These are phyloP conservation scores for Brachyopa scutellaris DNA, from an alignment of 2,888 invertebrate species.

Conservation along the genomic window DNA sequence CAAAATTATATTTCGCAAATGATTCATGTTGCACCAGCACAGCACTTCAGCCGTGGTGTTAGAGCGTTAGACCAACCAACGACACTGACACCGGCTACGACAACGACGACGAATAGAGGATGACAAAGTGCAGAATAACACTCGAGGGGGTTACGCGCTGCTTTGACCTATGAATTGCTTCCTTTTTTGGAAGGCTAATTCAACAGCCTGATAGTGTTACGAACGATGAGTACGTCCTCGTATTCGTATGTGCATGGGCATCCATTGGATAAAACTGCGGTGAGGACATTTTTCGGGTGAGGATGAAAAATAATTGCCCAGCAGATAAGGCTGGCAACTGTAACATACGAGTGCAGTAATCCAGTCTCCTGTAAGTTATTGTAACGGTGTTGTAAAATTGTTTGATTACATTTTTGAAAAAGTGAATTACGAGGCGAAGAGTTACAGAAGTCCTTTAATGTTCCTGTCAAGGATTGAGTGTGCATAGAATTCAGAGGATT, in stretches of 20 bases:
- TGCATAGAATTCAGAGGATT: too few relatives aligned
- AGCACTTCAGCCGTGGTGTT: slow-evolving; percentile 10
- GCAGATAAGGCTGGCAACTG: slow-evolving; percentile 28
- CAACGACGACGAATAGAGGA: slow-evolving; percentile 19
- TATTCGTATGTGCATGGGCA: slow-evolving; percentile 12
- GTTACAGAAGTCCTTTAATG: too few relatives aligned
- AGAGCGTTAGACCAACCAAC: slow-evolving; percentile 50
- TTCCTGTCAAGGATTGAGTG: too few relatives aligned
- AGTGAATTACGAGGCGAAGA: too few relatives aligned
- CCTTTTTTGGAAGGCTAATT: slow-evolving; percentile 22
- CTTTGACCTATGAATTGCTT: slow-evolving; percentile 39
- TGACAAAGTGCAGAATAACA: slow-evolving; percentile 58
- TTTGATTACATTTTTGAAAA: slow-evolving; percentile 5
- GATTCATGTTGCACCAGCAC: slow-evolving; percentile 68
- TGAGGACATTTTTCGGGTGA: slow-evolving; percentile 8
- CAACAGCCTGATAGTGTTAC: slow-evolving; percentile 18
- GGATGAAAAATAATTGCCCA: slow-evolving; percentile 37
- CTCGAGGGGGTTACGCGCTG: slow-evolving; percentile 20
- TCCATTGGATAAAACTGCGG: slow-evolving; percentile 12
- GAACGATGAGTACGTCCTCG: too few relatives aligned
- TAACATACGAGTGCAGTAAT: not conserved
- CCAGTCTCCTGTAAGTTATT: slow-evolving; percentile 1
- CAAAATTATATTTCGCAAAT: slow-evolving; percentile 46
- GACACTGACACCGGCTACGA: slow-evolving; percentile 12
- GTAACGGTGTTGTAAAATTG: not conserved